Conservation (phyloP, 2,888 invertebrate genomes). For the Heteromurus nitidus region DNA sequence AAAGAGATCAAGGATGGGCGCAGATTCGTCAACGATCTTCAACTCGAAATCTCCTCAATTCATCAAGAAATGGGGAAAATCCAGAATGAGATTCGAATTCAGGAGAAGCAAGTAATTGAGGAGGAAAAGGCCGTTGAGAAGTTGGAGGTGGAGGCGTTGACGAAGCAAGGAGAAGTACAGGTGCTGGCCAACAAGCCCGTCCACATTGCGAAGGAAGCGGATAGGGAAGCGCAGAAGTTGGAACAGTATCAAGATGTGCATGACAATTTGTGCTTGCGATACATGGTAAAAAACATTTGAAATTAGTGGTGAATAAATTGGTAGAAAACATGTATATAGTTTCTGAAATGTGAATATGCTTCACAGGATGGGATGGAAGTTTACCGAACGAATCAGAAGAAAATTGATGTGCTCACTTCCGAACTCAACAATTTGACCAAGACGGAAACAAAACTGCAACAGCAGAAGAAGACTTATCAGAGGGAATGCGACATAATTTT, state of each 20-base stretch:
- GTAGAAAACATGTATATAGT: too few relatives aligned
- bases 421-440: conserved; percentile 64
- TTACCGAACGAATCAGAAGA: conserved; percentile 50
- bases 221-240: conserved; percentile 69
- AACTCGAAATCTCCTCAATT: conserved; percentile 67
- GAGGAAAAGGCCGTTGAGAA: conserved; percentile 68
- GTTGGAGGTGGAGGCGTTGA: conserved; percentile 69
- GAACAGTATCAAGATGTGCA: conserved; percentile 67
- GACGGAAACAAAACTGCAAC: conserved; percentile 63
- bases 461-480: conserved; percentile 51
- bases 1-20: conserved; percentile 70
- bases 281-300: conserved; percentile 50
- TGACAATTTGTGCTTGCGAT: conserved; percentile 48
- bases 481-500: conserved; percentile 67
- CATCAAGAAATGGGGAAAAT: conserved; percentile 70
- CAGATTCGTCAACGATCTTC: conserved; percentile 66
- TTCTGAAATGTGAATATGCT: too few relatives aligned
- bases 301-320: too few relatives aligned
- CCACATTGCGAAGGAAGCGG: conserved; percentile 70
- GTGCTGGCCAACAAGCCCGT: conserved; percentile 69
- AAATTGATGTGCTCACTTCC: conserved; percentile 57
- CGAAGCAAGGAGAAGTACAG: conserved; percentile 71
- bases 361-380: conserved; percentile 60
- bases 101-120: conserved; percentile 64
- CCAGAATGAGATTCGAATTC: conserved; percentile 63